Evolutionary conservation across 2,113 vertebrate genomes (phyloP), one percentile per base, ranked within the genome.

Genomic region (Orthonyx spaldingii): DNA sequence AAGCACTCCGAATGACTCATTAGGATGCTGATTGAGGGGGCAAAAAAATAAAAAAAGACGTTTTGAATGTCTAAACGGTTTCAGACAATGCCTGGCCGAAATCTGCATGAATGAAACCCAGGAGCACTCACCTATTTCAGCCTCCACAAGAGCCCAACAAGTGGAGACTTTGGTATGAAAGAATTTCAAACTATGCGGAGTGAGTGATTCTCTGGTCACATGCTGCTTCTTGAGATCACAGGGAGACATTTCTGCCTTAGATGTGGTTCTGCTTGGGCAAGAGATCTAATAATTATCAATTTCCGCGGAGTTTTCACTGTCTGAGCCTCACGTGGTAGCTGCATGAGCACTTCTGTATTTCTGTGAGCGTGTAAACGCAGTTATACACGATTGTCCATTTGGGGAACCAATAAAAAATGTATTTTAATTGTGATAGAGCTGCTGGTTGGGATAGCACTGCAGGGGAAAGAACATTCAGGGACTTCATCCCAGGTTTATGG

Each of bases 341-440:
- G 35, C 52, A 3, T 13, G 49, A 78, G 50, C 26, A 2, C 13
- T 59, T 50, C 50, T 55, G 9, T 4, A 2, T 2, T 18, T 46
- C 10, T 1, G 30, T 2, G 26, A 33, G 20, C 10, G 17, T 3
- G 5, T 28, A 27, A 35, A 44, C 3, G 3, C 7, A 5, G 9
- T n/a, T 16, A 2, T 3, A 2, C 2, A 2, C 3, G 23, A 18
- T 2, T 64, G 33, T 6, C 16, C 22, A 0, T 9, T 8, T 8
- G n/a, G 23, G 16, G 13, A 37, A 15, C 41, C 35, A 15, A 10
- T 15, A 23, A 33, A 78, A 88, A 39, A 2, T 2, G 20, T 16
- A 0, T 55, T 89, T 91, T 27, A 35, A 5, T 1, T 0, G 3
- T 20, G 28, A 6, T 0, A 1, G 8, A 46, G 68, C 33, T 53